A percentile compares a stretch with the other conserved stretches of the same genome.
Conservation (phyloP, 2,797 vertebrate genomes). For the Salmo trutta region DNA sequence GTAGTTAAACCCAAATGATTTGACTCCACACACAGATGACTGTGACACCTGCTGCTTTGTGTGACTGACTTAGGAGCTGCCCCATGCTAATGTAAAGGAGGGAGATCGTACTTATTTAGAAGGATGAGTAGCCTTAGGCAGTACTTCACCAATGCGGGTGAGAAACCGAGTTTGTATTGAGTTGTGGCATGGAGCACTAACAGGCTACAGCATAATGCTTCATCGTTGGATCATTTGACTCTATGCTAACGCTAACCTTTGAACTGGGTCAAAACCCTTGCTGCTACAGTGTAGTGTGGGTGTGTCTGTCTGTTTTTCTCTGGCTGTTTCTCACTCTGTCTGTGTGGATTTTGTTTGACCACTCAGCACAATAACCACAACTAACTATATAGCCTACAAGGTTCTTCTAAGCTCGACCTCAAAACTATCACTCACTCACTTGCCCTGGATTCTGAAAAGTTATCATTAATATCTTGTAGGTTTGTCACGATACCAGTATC, state of each 20-base stretch:
- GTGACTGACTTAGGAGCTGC: not conserved
- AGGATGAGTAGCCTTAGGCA: conserved; percentile 48
- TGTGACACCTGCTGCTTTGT: not conserved
- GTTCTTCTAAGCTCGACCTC: not conserved
- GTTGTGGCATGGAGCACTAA: not conserved
- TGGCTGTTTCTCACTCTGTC: not conserved
- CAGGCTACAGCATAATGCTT: not conserved
- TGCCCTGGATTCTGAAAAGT: not conserved
- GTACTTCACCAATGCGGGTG: conserved; percentile 45
- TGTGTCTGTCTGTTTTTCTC: not conserved
- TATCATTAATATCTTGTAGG: too few species aligned
- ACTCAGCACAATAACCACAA: not conserved
- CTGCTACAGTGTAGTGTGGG: not conserved
- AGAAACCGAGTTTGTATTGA: conserved; percentile 21
- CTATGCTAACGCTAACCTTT: not conserved
- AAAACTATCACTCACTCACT: not conserved
- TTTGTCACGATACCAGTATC: too few species aligned
- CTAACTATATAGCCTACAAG: not conserved
- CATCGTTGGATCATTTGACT: too few species aligned
- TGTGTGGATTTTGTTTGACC: conserved; percentile 2
- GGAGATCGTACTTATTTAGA: conserved; percentile 15
- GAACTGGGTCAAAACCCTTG: not conserved
- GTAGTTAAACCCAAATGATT: not conserved
- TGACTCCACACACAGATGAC: not conserved
- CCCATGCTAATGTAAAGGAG: not conserved